Conservation (phyloP, 53 echinoderm and acorn worm species). For the Paracentrotus lividus region DNA sequence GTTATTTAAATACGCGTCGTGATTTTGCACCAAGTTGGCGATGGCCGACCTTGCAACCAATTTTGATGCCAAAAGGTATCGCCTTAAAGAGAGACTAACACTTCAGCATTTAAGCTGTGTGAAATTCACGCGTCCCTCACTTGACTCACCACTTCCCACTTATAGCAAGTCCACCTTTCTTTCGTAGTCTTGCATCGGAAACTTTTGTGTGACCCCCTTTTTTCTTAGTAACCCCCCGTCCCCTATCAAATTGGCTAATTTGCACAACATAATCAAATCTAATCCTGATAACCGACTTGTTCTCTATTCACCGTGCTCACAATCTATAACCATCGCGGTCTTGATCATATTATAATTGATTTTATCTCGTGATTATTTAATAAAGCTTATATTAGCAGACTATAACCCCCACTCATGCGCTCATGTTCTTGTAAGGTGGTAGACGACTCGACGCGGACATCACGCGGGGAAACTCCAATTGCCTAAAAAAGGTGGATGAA, state of each 20-base stretch:
- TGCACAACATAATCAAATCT: neutral
- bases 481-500: constrained; percentile 11
- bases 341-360: constrained; percentile 27
- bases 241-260: neutral
- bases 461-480: neutral
- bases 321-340: neutral
- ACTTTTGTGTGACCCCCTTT: neutral
- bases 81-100: constrained; percentile 20
- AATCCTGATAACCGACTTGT: neutral
- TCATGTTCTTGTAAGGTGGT: constrained; percentile 28
- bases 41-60: neutral
- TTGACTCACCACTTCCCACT: constrained; percentile 37
- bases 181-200: neutral
- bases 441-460: neutral
- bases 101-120: constrained; percentile 43
- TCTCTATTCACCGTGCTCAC: neutral
- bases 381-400: constrained; percentile 52
- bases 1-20: neutral
- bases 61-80: neutral
- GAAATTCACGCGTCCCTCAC: constrained; percentile 33
- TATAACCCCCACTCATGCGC: constrained; percentile 6
- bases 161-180: neutral
- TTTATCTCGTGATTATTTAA: neutral
- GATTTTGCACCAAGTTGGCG: neutral
- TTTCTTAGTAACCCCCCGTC: neutral